Conservation (phyloP, 2,888 invertebrate genomes). For the Nomada fucata region DNA sequence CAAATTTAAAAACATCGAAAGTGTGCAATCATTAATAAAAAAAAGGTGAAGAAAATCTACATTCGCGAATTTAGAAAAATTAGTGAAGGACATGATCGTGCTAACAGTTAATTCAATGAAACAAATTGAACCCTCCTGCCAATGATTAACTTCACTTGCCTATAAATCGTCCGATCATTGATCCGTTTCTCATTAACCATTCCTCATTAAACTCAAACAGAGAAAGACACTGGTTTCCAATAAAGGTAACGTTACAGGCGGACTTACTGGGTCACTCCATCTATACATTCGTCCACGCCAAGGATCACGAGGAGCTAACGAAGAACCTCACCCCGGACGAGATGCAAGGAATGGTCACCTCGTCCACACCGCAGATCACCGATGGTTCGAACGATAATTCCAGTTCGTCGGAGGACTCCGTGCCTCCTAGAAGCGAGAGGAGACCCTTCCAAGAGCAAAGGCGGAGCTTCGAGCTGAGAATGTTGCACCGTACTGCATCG, state of each 20-base stretch:
- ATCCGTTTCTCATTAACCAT: too few species aligned
- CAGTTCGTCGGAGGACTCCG: slow-evolving; percentile 82
- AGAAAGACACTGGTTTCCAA: too few species aligned
- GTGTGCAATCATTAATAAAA: too few species aligned
- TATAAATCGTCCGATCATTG: too few species aligned
- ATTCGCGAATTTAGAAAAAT: too few species aligned
- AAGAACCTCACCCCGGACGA: slow-evolving; percentile 86
- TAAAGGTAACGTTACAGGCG: slow-evolving; percentile 85
- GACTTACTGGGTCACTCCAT: slow-evolving; percentile 93
- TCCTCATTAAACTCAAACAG: too few species aligned
- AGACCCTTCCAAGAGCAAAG: slow-evolving; percentile 77
- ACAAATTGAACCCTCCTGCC: too few species aligned
- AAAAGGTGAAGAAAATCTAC: too few species aligned
- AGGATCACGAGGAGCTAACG: slow-evolving; percentile 90
- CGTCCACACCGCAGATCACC: slow-evolving; percentile 62
- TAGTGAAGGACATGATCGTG: too few species aligned
- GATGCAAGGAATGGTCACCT: slow-evolving; percentile 82
- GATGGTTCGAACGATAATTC: slow-evolving; percentile 85
- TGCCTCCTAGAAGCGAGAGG: slow-evolving; percentile 45
- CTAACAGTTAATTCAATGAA: too few species aligned
- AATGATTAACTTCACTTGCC: too few species aligned
- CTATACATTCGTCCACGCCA: slow-evolving; percentile 92
- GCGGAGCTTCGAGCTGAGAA: slow-evolving; percentile 84
- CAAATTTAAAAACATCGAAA: too few species aligned
- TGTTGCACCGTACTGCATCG: slow-evolving; percentile 84